Percentiles rank a stretch among this genome's conserved stretches.
Evolutionary conservation across 2,797 vertebrate species (phyloP).

Genomic region (Acipenser ruthenus): DNA sequence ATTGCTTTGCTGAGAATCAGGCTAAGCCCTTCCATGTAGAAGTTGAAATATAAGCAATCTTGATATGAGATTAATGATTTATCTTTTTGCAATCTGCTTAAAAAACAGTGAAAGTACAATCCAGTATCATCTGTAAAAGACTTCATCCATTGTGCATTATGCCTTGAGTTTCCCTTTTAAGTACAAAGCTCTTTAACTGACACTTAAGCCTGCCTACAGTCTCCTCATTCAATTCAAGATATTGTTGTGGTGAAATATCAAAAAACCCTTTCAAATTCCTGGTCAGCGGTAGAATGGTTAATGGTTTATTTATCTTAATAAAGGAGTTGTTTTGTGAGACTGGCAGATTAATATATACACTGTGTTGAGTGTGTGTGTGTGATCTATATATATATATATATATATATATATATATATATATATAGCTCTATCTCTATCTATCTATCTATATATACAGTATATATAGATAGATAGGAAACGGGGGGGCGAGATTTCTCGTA

Average conservation of each 20-base stretch:
- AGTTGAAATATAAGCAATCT: slow-evolving; percentile 1
- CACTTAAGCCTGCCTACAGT: slow-evolving; percentile 21
- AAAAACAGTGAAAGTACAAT: slow-evolving; percentile 28
- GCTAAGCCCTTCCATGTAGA: not conserved
- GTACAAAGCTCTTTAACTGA: slow-evolving; percentile 30
- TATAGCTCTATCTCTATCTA: too few species aligned
- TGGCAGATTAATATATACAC: too few species aligned
- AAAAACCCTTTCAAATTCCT: not conserved
- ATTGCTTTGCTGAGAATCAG: not conserved
- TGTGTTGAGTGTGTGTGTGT: too few species aligned
- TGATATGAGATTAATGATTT: not conserved
- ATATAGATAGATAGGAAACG: too few species aligned
- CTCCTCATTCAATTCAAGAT: slow-evolving; percentile 16
- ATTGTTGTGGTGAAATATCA: slow-evolving; percentile 6
- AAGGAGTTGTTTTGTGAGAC: too few species aligned
- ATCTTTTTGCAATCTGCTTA: slow-evolving; percentile 18
- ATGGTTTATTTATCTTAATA: too few species aligned
- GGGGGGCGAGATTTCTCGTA: too few species aligned
- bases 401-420: too few species aligned
- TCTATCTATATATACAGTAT: too few species aligned
- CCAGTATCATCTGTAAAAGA: slow-evolving; percentile 34
- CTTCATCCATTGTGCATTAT: slow-evolving; percentile 23
- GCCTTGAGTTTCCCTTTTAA: slow-evolving; percentile 16
- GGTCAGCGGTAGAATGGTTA: too few species aligned
- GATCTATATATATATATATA: too few species aligned